A percentile compares a stretch with the other conserved stretches of the same genome.
phyloP scores from a whole-genome alignment of 2,888 invertebrate species.

The Apotomis turbidana region DNA sequence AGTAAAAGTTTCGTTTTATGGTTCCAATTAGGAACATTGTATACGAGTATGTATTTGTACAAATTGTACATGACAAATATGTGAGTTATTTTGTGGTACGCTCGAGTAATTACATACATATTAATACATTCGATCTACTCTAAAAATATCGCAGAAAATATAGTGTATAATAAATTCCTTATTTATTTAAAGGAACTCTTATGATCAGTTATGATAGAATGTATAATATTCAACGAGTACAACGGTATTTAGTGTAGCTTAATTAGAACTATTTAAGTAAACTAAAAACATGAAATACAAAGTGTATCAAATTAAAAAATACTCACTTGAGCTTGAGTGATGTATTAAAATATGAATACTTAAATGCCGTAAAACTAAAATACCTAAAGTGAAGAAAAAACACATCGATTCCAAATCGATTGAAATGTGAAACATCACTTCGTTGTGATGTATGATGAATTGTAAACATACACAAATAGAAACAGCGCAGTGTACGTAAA shows the following conservation, averaged over 20 bases:
- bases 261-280: no score
- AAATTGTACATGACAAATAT: neutral
- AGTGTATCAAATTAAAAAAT: neutral
- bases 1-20: neutral
- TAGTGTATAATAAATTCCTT: no score
- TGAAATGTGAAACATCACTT: slow-evolving; percentile 41
- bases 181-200: no score
- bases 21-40: neutral
- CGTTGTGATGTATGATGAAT: slow-evolving; percentile 45
- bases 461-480: slow-evolving; percentile 46
- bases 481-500: slow-evolving; percentile 38
- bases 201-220: no score
- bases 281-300: neutral
- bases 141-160: no score
- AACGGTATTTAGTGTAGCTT: no score
- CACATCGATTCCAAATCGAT: slow-evolving; percentile 32
- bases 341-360: neutral
- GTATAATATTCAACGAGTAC: no score
- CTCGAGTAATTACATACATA: neutral
- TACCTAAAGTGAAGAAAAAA: neutral
- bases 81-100: neutral
- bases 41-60: no score
- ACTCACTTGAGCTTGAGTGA: neutral
- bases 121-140: no score
- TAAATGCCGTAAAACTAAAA: neutral